Base-by-base conservation (phyloP, 2,888 invertebrate genomes). In the Hecatera dysodea region DNA sequence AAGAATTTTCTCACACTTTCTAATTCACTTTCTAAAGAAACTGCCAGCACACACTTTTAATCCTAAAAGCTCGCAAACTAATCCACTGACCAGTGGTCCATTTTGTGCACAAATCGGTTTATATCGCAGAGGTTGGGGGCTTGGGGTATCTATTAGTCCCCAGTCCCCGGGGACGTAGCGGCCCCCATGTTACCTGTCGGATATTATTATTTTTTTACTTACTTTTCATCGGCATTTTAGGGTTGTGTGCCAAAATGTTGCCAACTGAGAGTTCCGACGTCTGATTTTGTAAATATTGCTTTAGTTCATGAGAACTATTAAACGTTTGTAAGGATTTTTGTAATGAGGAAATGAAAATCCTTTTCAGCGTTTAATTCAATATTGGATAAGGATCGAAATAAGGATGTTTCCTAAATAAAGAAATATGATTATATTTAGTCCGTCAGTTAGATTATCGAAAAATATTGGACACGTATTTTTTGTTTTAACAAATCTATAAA, bases 51-150 rank as follows among this genome's bases (percentile, higher is more conserved):
- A 72, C 63, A 60, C 57, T 56, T 65, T 22, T 83, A 83, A 85
- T 78, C 75, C 69, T 80, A 63, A 83, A 80, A 83, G 75, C 86
- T 78, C 67, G 67, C 75, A 75, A 72, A 78, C 68, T 84, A 85
- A 85, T 85, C 84, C 78, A 48, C 66, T 84, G 84, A 85, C 86
- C 84, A 72, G 24, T 72, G 75, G 84, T 83, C 84, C 79, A 85
- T 85, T 84, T 83, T 73, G 75, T 57, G 55, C 67, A 78, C 72
- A 85, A 84, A 85, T 85, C 70, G 75, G 66, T 83, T 79, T 78
- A 80, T 72, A 78, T 72, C 61, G 36, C 50, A 44, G 56, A 80
- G 80, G 56, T 57, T 44, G 65, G 42, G n/a, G 19, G 22, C 56
- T 46, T 36, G 73, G 24, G 44, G 64, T 80, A 75, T 80, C 83